phyloP scores from a whole-genome alignment of 2,888 invertebrate species.

The Harpalus rufipes region DNA sequence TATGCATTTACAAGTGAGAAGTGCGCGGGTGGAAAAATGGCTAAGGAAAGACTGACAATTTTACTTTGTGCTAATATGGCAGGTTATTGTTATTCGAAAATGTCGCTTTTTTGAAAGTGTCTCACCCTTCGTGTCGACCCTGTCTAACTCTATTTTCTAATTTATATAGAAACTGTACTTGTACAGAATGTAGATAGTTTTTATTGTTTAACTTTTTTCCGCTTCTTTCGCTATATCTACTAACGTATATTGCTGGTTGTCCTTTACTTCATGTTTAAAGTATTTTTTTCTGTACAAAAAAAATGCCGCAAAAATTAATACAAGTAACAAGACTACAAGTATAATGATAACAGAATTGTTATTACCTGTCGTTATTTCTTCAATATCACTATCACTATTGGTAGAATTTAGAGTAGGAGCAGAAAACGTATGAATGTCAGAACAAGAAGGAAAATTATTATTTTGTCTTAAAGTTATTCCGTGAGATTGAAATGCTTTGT shows the following conservation, averaged over 20 bases:
- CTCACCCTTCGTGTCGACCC: too few species aligned
- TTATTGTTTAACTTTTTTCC: not conserved
- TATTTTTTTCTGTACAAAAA: not conserved
- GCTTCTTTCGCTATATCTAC: not conserved
- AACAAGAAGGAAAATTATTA: not conserved
- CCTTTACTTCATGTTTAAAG: not conserved
- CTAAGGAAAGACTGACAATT: too few species aligned
- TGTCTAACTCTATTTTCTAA: too few species aligned
- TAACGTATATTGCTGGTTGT: not conserved
- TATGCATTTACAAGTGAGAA: too few species aligned
- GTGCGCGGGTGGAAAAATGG: too few species aligned
- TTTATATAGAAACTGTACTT: too few species aligned
- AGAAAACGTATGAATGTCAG: not conserved
- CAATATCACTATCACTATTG: not conserved
- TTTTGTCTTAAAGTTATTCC: not conserved
- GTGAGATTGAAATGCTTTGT: slow-evolving; percentile 7
- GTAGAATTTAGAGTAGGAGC: not conserved
- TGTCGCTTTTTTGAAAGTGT: too few species aligned
- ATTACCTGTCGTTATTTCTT: not conserved
- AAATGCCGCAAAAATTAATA: not conserved
- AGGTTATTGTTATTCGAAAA: too few species aligned
- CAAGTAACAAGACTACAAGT: not conserved
- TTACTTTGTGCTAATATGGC: too few species aligned
- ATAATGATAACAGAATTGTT: not conserved
- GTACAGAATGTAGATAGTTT: not conserved